A percentile compares a stretch with the other conserved stretches of the same genome.
Evolutionary conservation across 2,113 vertebrate species (phyloP).

Genomic region (Coptodon bakossiorum): DNA sequence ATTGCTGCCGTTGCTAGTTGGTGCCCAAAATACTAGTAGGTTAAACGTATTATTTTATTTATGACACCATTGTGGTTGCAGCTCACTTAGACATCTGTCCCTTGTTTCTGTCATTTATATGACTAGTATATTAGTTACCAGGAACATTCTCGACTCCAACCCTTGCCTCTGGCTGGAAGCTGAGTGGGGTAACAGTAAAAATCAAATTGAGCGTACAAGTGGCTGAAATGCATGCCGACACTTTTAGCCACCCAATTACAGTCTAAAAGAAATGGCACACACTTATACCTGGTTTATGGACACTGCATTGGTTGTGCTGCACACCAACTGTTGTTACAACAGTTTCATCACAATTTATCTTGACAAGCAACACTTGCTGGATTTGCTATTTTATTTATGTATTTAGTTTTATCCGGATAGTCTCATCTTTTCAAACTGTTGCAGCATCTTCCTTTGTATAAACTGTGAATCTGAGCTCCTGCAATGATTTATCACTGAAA

Average conservation of each 20-base stretch:
- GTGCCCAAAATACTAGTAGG: not conserved
- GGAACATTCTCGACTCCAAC: not conserved
- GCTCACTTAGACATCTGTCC: not conserved
- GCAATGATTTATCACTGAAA: not conserved
- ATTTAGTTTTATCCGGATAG: not conserved
- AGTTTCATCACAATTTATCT: not conserved
- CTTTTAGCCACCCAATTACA: not conserved
- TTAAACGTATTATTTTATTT: not conserved
- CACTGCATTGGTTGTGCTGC: not conserved
- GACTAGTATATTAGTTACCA: not conserved
- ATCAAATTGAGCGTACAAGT: not conserved
- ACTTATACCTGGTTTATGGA: not conserved
- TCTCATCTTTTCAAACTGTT: not conserved
- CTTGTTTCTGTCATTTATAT: not conserved
- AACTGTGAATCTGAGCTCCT: not conserved
- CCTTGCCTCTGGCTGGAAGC: not conserved
- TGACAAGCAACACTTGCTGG: fast-evolving
- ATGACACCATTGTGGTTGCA: not conserved
- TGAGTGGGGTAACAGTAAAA: not conserved
- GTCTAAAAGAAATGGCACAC: not conserved
- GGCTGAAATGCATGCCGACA: not conserved
- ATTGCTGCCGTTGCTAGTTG: not conserved
- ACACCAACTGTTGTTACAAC: not conserved
- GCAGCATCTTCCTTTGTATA: not conserved
- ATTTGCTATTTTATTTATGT: not conserved